Evolutionary conservation across 2,888 invertebrate genomes (phyloP), one percentile per base, ranked within the genome.

Genomic region (Oligia fasciuncula): DNA sequence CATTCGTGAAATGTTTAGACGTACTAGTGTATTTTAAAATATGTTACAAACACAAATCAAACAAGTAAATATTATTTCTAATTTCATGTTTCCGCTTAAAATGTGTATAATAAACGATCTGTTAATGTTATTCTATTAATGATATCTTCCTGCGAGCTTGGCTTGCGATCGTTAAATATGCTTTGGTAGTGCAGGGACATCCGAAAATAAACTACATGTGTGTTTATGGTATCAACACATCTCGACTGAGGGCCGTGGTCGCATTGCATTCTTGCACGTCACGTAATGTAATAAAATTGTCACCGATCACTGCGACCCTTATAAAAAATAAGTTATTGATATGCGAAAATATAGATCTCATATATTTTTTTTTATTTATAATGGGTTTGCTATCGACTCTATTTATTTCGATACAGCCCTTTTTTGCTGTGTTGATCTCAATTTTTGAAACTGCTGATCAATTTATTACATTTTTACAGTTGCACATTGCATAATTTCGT

Each of bases 51-150:
- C 84, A 88, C 89, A 92, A 92, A 93, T 92, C 92, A 91, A 91
- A 91, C 88, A 86, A 85, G 84, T 85, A 87, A 90, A 91, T 88
- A 90, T 91, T 88, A 90, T 92, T 91, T 90, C 89, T 92, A 92
- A 92, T 93, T 90, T 88, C 89, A 92, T 90, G 89, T 94, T 94
- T 95, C 94, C 94, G 93, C 89, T 93, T 87, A 89, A 87, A 92
- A 91, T 90, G 87, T 88, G 87, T 91, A 91, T 93, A 92, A 94
- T 92, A 91, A 93, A 94, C 91, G 93, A 92, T 88, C 92, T 94
- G 94, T 94, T 95, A 94, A 95, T 95, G 93, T 93, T 93, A 89
- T 93, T 92, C 91, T 92, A 94, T 95, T 96, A 95, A 94, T 95
- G 93, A 95, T 94, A 93, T 91, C 95, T 95, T 96, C 95, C 95